Evolutionary conservation across 37 sponge, comb jelly and placozoan species (phyloP).

Genomic region (Diacarnus erythraeanus): DNA sequence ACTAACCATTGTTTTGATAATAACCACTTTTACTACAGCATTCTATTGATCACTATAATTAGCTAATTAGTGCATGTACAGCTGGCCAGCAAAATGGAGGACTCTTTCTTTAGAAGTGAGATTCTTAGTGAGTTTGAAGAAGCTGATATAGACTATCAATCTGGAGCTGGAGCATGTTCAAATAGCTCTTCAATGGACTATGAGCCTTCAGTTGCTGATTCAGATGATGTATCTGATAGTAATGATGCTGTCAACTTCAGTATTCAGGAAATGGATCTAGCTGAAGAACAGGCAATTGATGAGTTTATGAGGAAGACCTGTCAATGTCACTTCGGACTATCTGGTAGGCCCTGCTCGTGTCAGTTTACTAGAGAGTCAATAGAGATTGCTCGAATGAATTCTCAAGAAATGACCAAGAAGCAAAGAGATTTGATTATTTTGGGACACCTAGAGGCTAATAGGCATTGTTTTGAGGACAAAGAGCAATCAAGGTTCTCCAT

Average conservation of each 20-base stretch:
- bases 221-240: too few relatives aligned
- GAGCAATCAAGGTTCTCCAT: background rate
- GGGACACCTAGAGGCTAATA: background rate
- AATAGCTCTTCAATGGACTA: too few relatives aligned
- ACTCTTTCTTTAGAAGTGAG: too few relatives aligned
- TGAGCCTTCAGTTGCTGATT: too few relatives aligned
- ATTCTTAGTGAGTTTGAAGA: too few relatives aligned
- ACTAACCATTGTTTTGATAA: too few relatives aligned
- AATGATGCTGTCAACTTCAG: background rate
- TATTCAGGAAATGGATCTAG: background rate
- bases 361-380: background rate
- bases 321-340: background rate
- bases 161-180: too few relatives aligned
- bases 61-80: too few relatives aligned
- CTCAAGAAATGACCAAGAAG: background rate
- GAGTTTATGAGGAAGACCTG: background rate
- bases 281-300: background rate
- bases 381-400: background rate
- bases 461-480: background rate
- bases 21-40: background rate
- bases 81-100: too few relatives aligned
- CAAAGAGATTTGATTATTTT: background rate
- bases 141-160: too few relatives aligned
- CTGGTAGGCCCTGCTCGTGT: background rate
- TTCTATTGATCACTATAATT: background rate